phyloP scores from a whole-genome alignment of 1,140 invertebrate genomes.

The Drosophila punjabiensis region DNA sequence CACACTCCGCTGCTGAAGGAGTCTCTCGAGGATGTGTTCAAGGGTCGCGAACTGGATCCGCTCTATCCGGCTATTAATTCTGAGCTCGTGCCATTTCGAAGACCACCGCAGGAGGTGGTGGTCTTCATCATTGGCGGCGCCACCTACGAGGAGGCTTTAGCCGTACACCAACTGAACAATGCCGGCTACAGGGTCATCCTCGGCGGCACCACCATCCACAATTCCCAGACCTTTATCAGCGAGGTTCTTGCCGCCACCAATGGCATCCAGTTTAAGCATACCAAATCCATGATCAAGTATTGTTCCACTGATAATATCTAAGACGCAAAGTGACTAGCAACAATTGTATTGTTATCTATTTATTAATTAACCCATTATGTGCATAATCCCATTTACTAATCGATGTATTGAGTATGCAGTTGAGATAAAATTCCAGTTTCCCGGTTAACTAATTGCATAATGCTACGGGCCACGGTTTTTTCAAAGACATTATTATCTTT shows the following conservation, averaged over 20 bases:
- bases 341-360: constrained; percentile 72
- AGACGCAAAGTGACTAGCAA: constrained; percentile 8
- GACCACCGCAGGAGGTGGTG: constrained; percentile 94
- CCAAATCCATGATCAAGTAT: constrained; percentile 83
- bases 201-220: constrained; percentile 96
- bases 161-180: constrained; percentile 94
- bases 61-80: constrained; percentile 93
- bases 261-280: constrained; percentile 86
- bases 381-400: constrained; percentile 34
- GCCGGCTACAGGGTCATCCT: constrained; percentile 92
- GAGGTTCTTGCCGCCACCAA: constrained; percentile 88
- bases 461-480: background rate
- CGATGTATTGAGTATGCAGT: background rate
- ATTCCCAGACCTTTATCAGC: constrained; percentile 92
- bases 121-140: constrained; percentile 98
- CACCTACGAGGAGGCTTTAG: constrained; percentile 97
- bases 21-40: constrained; percentile 95
- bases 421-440: background rate
- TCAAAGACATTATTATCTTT: no score
- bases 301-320: constrained; percentile 79
- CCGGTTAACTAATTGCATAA: no score
- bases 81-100: constrained; percentile 86
- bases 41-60: constrained; percentile 93
- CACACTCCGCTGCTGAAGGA: constrained; percentile 95
- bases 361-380: constrained; percentile 55